Base-by-base conservation (phyloP, 2,113 vertebrate species). In the Ancistrus triradiatus region DNA sequence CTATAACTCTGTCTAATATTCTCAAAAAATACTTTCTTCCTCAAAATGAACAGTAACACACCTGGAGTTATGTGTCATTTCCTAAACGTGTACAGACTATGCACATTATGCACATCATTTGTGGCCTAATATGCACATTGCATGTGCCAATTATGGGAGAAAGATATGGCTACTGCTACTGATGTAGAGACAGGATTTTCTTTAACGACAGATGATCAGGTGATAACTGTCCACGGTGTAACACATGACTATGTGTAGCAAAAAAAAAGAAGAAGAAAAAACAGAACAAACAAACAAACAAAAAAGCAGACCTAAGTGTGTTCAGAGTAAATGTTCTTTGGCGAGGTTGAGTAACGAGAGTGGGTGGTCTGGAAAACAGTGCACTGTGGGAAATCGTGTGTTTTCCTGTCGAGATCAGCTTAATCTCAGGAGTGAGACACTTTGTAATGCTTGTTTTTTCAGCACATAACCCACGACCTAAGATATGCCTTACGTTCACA, bases 231-330 rank as follows among this genome's bases (percentile, higher is more conserved):
- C 14, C 1, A 7, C 11, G 47, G 59, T 38, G 44, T 31, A 44
- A 33, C 56, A 59, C 59, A 33, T 68, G 40, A 68, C 19, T 14
- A 18, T 15, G 3, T 46, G 46, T 73, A 53, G 43, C 24, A 49
- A 15, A 47, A 15, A 21, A 11, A n/a, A 61, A 17, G 4, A 6
- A 33, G n/a, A n/a, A n/a, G n/a, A n/a, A n/a, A n/a, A n/a, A n/a
- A n/a, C 5, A 10, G 1, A n/a, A 15, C 7, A 22, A 18, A 13
- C 9, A 55, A 22, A 4, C 33, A n/a, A n/a, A n/a, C n/a, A n/a
- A n/a, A n/a, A n/a, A n/a, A n/a, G n/a, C n/a, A n/a, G n/a, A n/a
- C n/a, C n/a, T n/a, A n/a, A 7, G 50, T 49, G 19, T 49, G 13
- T 22, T 43, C 14, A 28, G n/a, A 44, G 46, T 9, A 7, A 63